Conservation (phyloP, 2,113 vertebrate species). For the Suncus etruscus region DNA sequence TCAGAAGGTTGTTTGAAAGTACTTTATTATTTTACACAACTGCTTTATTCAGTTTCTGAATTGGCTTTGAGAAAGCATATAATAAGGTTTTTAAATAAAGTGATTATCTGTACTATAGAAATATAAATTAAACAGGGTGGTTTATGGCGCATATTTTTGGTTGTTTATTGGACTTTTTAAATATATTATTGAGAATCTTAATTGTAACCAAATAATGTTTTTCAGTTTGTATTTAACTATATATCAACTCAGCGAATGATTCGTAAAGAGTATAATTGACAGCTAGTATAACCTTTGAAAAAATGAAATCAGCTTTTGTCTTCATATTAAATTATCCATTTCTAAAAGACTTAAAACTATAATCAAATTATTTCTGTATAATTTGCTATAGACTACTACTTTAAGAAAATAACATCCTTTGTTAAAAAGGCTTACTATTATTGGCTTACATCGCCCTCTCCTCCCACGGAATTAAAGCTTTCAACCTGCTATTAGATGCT, state of each 20-base stretch:
- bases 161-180: constrained; percentile 37
- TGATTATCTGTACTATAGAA: constrained; percentile 57
- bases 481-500: constrained; percentile 60
- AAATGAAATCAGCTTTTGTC: constrained; percentile 73
- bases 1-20: background rate
- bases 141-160: constrained; percentile 49
- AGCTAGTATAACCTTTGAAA: constrained; percentile 68
- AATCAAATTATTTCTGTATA: constrained; percentile 81
- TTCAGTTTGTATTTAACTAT: constrained; percentile 58
- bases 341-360: constrained; percentile 78
- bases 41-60: constrained; percentile 51
- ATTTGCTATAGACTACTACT: constrained; percentile 80
- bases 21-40: constrained; percentile 27
- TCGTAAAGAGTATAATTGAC: constrained; percentile 63
- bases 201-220: constrained; percentile 71
- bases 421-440: constrained; percentile 76
- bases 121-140: constrained; percentile 56
- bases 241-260: constrained; percentile 23
- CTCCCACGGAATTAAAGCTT: constrained; percentile 68
- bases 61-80: constrained; percentile 37
- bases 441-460: constrained; percentile 69
- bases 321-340: constrained; percentile 82
- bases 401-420: constrained; percentile 74
- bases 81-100: constrained; percentile 51
- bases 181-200: constrained; percentile 51